phyloP scores from a whole-genome alignment of 1,140 invertebrate species.

The Lepidurus arcticus region DNA sequence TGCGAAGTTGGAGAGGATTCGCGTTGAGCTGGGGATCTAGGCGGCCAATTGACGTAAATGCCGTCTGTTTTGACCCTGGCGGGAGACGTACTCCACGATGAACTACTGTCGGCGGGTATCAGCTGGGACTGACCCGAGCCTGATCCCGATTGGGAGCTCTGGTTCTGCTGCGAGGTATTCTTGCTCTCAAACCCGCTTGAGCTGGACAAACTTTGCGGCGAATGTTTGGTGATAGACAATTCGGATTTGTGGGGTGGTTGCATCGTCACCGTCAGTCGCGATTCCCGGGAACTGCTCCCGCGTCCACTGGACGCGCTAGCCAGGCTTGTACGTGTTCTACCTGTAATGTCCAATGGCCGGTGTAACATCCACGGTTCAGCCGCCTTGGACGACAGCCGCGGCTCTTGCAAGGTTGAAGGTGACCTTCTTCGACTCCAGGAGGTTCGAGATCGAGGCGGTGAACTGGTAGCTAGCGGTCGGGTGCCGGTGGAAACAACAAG shows the following conservation, averaged over 20 bases:
- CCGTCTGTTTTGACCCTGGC: constrained; percentile 2
- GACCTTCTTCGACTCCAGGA: constrained; percentile 27
- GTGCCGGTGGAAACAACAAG: constrained; percentile 36
- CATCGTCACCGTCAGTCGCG: constrained; percentile 42
- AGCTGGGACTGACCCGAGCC: constrained; percentile 38
- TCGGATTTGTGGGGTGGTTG: constrained; percentile 31
- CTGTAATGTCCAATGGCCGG: constrained; percentile 43
- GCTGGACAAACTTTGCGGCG: constrained; percentile 76
- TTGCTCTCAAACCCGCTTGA: constrained; percentile 84
- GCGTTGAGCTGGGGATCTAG: constrained; percentile 44
- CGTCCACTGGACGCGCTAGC: constrained; percentile 41
- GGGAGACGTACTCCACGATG: constrained; percentile 60
- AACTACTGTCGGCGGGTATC: constrained; percentile 55
- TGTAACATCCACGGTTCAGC: background rate
- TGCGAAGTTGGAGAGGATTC: constrained; percentile 41
- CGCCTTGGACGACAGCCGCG: constrained; percentile 49
- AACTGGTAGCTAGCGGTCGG: constrained; percentile 45
- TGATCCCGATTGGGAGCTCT: constrained; percentile 51
- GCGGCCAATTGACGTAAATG: constrained; percentile 49
- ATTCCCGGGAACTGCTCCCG: constrained; percentile 35
- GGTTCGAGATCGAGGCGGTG: constrained; percentile 37
- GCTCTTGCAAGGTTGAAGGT: constrained; percentile 50
- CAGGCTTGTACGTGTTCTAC: constrained; percentile 44
- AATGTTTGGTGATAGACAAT: constrained; percentile 54
- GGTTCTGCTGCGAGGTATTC: constrained; percentile 77